Base-by-base conservation (phyloP, 2,113 vertebrate species). In the Pimephales promelas region DNA sequence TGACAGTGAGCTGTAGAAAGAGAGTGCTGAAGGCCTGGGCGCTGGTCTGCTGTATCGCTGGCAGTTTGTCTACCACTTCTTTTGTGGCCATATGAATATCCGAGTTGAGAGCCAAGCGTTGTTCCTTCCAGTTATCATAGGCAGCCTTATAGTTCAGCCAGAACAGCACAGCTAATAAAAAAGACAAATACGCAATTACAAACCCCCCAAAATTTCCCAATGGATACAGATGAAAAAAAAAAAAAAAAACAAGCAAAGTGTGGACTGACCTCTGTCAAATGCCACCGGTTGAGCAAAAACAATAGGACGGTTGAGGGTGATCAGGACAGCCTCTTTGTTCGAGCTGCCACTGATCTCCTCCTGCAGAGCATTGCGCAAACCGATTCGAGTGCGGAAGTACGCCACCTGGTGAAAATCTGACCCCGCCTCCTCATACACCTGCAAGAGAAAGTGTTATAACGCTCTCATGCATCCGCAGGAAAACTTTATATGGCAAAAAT, bases 111-210 rank as follows among this genome's bases (percentile, higher is more conserved):
- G 98, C 98, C 96, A 99, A 84, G 36, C 98, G 94, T 90, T 99
- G 98, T 83, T 99, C 98, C 47, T 99, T 99, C 98, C 98, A 99
- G 89, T 98, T 99, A 91, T 99, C 98, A 70, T 99, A 99, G 0
- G 98, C 98, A 13, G 98, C 98, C 84, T 99, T 99, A 92, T 99
- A 99, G 91, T 99, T 99, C 88, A 99, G 95, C 98, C 98, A 99
- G 89, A 99, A 99, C 0, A 99, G 95, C 52, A 99, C 98, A 89
- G 98, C 98, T 99, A 91, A 86, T 16, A 18, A n/a, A 18, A n/a
- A n/a, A 83, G 45, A 81, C 77, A 73, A 45, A 62, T 11, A 70
- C 24, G 13, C 62, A 70, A 43, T 75, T 76, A 76, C 1, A 57
- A 52, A 54, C 3, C 36, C 54, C 0, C 2, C 28, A n/a, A 45